These are phyloP conservation scores for Sinosuthora webbiana DNA, from an alignment of 2,113 vertebrate genomes.

Conservation along the genomic window DNA sequence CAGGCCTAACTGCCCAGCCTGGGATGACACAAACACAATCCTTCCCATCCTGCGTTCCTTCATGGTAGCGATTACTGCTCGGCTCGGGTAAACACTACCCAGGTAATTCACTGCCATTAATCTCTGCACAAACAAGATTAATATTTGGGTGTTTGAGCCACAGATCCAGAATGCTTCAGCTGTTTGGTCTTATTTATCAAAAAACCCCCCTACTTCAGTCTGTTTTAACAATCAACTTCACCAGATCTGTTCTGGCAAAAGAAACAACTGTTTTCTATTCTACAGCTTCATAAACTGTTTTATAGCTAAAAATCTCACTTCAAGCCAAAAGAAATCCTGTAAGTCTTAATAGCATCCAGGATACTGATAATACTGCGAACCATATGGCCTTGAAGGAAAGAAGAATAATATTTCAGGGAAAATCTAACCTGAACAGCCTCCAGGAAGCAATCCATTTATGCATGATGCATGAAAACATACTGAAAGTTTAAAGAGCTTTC, in stretches of 20 bases:
- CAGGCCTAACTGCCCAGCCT: constrained; percentile 91
- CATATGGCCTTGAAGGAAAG: background rate
- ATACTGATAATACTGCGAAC: background rate
- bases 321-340: background rate
- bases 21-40: constrained; percentile 94
- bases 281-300: background rate
- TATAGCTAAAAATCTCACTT: background rate
- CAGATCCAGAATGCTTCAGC: background rate
- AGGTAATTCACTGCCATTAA: constrained; percentile 96
- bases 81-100: constrained; percentile 93
- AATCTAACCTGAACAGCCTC: background rate
- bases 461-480: background rate
- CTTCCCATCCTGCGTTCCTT: constrained; percentile 94
- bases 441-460: background rate
- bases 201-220: background rate
- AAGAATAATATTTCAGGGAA: background rate
- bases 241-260: background rate
- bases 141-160: background rate
- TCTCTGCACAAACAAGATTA: constrained; percentile 71
- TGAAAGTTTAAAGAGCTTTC: constrained; percentile 1
- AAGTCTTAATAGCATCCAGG: background rate
- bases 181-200: background rate
- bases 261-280: background rate
- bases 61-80: constrained; percentile 92
- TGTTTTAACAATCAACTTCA: background rate